A percentile compares a stretch with the other conserved stretches of the same genome.
Conservation (phyloP, 2,888 invertebrate species). For the Lingula anatina region DNA sequence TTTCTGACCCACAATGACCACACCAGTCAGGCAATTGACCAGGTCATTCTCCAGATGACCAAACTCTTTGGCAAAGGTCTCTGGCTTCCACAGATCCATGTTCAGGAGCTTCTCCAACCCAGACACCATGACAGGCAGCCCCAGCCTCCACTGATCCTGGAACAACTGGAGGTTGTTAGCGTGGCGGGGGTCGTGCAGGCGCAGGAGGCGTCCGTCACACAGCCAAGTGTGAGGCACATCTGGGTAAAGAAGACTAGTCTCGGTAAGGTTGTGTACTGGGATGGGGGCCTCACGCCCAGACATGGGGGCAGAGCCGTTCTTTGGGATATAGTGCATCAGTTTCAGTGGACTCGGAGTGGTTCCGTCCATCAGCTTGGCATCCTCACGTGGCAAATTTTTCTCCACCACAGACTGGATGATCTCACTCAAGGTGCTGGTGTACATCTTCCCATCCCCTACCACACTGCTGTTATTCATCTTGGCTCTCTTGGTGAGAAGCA, state of each 20-base stretch:
- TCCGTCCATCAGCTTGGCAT: slow-evolving; percentile 53
- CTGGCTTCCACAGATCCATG: slow-evolving; percentile 82
- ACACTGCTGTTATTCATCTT: slow-evolving; percentile 27
- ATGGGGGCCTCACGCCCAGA: slow-evolving; percentile 60
- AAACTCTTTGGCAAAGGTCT: slow-evolving; percentile 84
- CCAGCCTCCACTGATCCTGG: slow-evolving; percentile 48
- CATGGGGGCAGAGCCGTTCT: slow-evolving; percentile 59
- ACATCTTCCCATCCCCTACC: slow-evolving; percentile 43
- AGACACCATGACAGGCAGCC: slow-evolving; percentile 80
- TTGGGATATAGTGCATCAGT: slow-evolving; percentile 64
- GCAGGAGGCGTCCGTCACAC: slow-evolving; percentile 82
- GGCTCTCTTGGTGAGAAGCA: slow-evolving; percentile 64
- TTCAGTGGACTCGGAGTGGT: slow-evolving; percentile 42
- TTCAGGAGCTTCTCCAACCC: slow-evolving; percentile 89
- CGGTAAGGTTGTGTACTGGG: slow-evolving; percentile 72
- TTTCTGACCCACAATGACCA: slow-evolving; percentile 81
- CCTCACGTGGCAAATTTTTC: slow-evolving; percentile 58
- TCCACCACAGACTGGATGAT: slow-evolving; percentile 75
- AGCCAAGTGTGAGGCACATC: slow-evolving; percentile 90
- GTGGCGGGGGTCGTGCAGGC: slow-evolving; percentile 76
- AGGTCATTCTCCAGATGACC: slow-evolving; percentile 88
- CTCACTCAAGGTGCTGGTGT: slow-evolving; percentile 65
- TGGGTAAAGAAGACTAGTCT: slow-evolving; percentile 57
- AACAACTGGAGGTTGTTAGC: slow-evolving; percentile 55
- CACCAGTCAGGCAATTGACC: slow-evolving; percentile 87